Evolutionary conservation across 2,797 vertebrate genomes (phyloP), one percentile per base, ranked within the genome.

Genomic region (Smutsia gigantea): DNA sequence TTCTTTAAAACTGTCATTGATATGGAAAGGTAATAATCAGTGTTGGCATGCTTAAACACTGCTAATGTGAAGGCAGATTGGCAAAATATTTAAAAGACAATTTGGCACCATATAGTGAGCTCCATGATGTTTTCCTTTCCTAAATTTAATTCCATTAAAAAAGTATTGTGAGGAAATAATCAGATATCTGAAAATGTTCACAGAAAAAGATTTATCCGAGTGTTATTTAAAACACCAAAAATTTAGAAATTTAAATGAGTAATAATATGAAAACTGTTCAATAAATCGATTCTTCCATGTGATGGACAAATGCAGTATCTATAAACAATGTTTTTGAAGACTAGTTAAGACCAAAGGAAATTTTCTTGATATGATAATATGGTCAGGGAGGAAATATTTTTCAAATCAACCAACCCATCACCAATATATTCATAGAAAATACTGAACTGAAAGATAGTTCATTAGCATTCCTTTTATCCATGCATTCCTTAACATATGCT

Each of bases 51-150:
- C 64, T 63, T 64, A 81, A 64, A 39, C 9, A 34, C 14, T n/a
- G 17, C 64, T 94, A 84, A 94, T 96, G 42, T 89, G 94, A 93
- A 17, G 81, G 12, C 72, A 89, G 68, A 68, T 84, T 92, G 92
- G 39, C 64, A 94, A 95, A 97, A 93, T 92, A 95, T 57, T 92
- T 90, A 72, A 93, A 89, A 95, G 14, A 55, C 4, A 86, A 55
- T 95, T 95, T 95, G 63, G 51, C 82, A 94, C 11, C 7, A 37
- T 69, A 51, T 25, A 93, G 27, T 29, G 53, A 94, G 4, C 23
- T 61, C n/a, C 39, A 95, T 59, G 37, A 72, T 89, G 91, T 96
- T 87, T 94, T 96, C 34, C 42, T 93, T 66, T 92, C 31, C 75
- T 87, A 94, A 12, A 90, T 86, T 90, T 46, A 64, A 84, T 68